Evolutionary conservation across 2,888 invertebrate genomes (phyloP).

Genomic region (Tortricodes alternella): DNA sequence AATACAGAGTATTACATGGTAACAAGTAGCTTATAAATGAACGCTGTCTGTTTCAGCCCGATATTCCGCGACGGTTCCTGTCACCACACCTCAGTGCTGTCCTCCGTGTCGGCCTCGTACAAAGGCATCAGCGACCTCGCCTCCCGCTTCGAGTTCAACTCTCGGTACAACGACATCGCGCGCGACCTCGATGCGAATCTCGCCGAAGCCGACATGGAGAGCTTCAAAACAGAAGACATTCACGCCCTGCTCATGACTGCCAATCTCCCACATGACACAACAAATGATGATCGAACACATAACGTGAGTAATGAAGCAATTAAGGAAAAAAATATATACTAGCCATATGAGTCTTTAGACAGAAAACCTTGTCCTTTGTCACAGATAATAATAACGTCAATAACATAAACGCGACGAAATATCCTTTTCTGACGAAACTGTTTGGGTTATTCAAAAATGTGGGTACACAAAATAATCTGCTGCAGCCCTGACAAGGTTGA

Average conservation of each 20-base stretch:
- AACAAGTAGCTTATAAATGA: not conserved
- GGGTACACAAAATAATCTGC: too few species aligned
- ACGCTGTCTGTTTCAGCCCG: conserved; percentile 71
- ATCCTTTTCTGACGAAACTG: too few species aligned
- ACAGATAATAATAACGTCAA: too few species aligned
- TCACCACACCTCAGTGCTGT: conserved; percentile 90
- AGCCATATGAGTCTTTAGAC: not conserved
- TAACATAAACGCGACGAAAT: too few species aligned
- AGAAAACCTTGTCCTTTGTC: too few species aligned
- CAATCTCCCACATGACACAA: conserved; percentile 87
- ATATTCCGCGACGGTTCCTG: conserved; percentile 91
- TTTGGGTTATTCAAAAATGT: too few species aligned
- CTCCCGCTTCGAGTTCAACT: conserved; percentile 77
- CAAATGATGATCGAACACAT: conserved; percentile 74
- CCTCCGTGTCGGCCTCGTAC: conserved; percentile 91
- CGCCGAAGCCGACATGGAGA: conserved; percentile 97
- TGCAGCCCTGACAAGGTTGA: too few species aligned
- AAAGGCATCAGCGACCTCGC: conserved; percentile 86
- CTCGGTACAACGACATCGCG: conserved; percentile 92
- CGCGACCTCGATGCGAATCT: conserved; percentile 95
- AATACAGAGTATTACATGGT: not conserved
- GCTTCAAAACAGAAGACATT: conserved; percentile 95
- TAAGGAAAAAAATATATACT: not conserved
- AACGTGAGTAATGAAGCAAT: conserved; percentile 63
- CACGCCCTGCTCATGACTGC: conserved; percentile 90